Conservation (phyloP, 2,797 vertebrate genomes). For the Buphagus erythrorhynchus region DNA sequence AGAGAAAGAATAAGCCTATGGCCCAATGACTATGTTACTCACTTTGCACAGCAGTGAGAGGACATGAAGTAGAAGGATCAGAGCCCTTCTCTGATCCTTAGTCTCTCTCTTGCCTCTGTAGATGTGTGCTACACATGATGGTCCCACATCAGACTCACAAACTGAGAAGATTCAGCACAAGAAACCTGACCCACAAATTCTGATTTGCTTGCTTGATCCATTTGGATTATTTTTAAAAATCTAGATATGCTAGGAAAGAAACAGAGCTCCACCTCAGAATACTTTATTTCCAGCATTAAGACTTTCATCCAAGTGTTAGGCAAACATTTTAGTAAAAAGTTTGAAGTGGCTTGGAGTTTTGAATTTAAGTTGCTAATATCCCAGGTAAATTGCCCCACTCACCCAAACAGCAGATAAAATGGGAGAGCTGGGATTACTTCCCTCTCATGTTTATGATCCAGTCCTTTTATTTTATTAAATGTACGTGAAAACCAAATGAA, state of each 20-base stretch:
- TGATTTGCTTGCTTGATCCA: background rate
- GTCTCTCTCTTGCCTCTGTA: background rate
- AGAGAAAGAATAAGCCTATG: background rate
- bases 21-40: background rate
- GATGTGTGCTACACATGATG: no score
- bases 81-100: background rate
- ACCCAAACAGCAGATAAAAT: background rate
- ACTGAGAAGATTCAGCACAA: background rate
- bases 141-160: background rate
- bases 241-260: background rate
- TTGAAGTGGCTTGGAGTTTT: background rate
- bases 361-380: constrained; percentile 22
- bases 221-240: background rate
- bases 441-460: constrained; percentile 35
- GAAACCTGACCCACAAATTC: background rate
- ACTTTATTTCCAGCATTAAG: background rate
- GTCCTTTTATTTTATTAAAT: constrained; percentile 35
- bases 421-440: background rate
- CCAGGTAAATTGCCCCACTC: background rate
- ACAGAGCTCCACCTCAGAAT: background rate
- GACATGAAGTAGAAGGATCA: background rate
- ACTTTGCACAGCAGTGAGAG: background rate
- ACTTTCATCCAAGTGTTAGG: background rate
- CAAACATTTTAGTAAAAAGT: background rate
- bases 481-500: constrained; percentile 44